A percentile compares a stretch with the other conserved stretches of the same genome.
phyloP scores from a whole-genome alignment of 2,797 vertebrate species.

The Epinephelus coioides region DNA sequence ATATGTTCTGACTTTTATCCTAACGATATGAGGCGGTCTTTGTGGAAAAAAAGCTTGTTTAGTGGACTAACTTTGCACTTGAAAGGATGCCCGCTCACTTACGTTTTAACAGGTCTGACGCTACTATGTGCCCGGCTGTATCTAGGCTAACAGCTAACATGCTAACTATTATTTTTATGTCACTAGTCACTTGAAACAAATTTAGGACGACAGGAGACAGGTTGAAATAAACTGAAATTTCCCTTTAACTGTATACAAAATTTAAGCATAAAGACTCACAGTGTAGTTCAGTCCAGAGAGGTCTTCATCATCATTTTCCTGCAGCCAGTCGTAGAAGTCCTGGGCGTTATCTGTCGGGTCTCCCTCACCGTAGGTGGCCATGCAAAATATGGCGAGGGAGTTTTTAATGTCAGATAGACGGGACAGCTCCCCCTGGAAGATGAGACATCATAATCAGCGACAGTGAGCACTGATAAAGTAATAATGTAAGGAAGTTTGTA shows the following conservation, averaged over 20 bases:
- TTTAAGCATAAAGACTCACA: slow-evolving; percentile 79
- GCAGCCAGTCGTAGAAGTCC: slow-evolving; percentile 98
- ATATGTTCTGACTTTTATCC: no score
- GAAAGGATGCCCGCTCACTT: no score
- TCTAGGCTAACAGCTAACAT: no score
- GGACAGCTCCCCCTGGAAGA: slow-evolving; percentile 89
- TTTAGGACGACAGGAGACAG: no score
- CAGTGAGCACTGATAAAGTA: not conserved
- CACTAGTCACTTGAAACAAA: no score
- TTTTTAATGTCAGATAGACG: slow-evolving; percentile 93
- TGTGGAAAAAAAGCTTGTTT: no score
- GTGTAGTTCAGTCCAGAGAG: slow-evolving; percentile 93
- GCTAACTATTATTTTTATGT: no score
- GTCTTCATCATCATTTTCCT: slow-evolving; percentile 90
- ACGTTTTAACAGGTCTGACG: no score
- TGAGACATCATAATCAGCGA: slow-evolving; percentile 3
- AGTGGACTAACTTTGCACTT: no score
- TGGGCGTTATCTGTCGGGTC: slow-evolving; percentile 98
- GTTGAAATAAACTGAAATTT: no score
- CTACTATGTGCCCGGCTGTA: no score
- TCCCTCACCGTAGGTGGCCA: slow-evolving; percentile 98
- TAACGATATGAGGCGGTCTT: no score
- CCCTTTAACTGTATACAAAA: not conserved
- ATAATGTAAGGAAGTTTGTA: not conserved
- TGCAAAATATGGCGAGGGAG: slow-evolving; percentile 95